These are phyloP conservation scores for Philaethria dido DNA, from an alignment of 2,888 invertebrate genomes.

Conservation along the genomic window DNA sequence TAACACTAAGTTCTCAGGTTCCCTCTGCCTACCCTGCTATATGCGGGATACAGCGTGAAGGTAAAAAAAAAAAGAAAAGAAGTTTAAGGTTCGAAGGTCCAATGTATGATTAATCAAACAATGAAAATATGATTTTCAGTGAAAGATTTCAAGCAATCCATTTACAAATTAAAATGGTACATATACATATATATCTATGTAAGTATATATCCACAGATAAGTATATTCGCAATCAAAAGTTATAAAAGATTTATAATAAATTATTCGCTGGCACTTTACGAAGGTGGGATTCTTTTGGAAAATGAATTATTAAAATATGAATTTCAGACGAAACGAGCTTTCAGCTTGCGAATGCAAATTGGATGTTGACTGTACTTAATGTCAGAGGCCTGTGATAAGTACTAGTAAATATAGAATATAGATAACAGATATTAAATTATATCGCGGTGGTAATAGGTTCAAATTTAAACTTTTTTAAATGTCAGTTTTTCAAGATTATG, in stretches of 20 bases:
- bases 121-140: no score
- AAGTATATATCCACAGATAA: background rate
- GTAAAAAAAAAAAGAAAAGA: no score
- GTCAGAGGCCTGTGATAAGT: slow-evolving; percentile 23
- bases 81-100: no score
- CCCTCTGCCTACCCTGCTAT: no score
- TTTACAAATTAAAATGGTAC: no score
- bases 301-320: slow-evolving; percentile 39
- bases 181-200: no score
- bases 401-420: slow-evolving; percentile 6
- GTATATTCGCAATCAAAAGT: slow-evolving; percentile 18
- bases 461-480: no score
- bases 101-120: no score
- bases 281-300: slow-evolving; percentile 27
- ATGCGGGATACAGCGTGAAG: no score
- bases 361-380: slow-evolving; percentile 22
- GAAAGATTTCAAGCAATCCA: no score
- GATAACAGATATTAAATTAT: background rate
- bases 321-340: slow-evolving; percentile 26
- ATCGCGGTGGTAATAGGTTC: background rate
- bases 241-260: slow-evolving; percentile 29
- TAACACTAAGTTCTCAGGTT: no score
- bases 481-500: no score
- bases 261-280: slow-evolving; percentile 25
- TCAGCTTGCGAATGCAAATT: slow-evolving; percentile 38